Evolutionary conservation across 2,888 invertebrate species (phyloP).

Genomic region (Sarcophaga carnaria): DNA sequence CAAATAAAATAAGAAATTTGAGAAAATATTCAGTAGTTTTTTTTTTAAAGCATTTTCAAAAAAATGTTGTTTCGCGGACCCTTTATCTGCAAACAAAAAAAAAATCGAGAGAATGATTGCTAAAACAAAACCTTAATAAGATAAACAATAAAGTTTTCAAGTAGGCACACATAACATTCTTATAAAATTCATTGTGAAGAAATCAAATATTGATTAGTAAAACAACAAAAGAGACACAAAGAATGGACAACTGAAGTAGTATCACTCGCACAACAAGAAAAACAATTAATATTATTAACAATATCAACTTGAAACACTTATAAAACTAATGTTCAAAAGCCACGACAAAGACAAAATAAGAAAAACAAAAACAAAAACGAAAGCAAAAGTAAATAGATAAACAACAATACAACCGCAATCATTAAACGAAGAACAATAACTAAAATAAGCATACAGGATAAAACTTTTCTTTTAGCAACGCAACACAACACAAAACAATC

Average conservation of each 20-base stretch:
- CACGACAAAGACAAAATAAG: neutral
- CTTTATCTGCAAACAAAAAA: constrained; percentile 43
- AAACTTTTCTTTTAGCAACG: neutral
- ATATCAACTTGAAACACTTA: constrained; percentile 11
- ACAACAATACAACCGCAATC: constrained; percentile 44
- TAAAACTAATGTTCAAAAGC: neutral
- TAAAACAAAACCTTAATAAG: constrained; percentile 1
- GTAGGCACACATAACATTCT: neutral
- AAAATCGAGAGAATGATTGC: neutral
- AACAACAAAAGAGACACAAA: neutral
- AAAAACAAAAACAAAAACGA: neutral
- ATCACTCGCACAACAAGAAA: neutral
- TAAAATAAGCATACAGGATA: too few species aligned
- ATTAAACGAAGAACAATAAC: constrained; percentile 36
- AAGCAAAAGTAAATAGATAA: constrained; percentile 17
- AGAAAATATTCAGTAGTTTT: too few species aligned
- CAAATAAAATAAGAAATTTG: too few species aligned
- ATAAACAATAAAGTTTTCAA: constrained; percentile 12
- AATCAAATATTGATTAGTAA: constrained; percentile 24
- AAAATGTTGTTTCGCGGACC: too few species aligned
- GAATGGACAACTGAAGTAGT: neutral
- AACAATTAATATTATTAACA: constrained; percentile 37
- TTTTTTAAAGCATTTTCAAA: too few species aligned
- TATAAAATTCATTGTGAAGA: constrained; percentile 17
- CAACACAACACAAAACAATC: constrained; percentile 10